These are phyloP conservation scores for Drosophila birchii DNA, from an alignment of 2,888 invertebrate genomes.

Conservation along the genomic window DNA sequence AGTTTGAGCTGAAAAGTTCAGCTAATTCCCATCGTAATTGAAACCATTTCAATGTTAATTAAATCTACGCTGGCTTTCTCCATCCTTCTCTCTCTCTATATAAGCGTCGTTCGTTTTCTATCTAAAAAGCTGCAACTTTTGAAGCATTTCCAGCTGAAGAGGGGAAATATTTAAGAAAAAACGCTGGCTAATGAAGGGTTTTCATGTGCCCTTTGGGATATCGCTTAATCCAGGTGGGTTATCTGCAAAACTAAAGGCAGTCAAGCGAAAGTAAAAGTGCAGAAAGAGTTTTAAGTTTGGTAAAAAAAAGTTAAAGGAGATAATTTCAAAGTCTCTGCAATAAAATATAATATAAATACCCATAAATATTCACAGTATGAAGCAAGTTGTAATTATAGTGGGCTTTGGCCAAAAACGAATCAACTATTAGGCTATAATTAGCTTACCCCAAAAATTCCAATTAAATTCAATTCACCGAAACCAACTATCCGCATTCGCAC, in stretches of 20 bases:
- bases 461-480: constrained; percentile 13
- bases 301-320: background rate
- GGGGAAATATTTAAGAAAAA: constrained; percentile 28
- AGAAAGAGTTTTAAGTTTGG: background rate
- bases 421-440: constrained; percentile 26
- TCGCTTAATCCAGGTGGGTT: constrained; percentile 14
- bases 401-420: background rate
- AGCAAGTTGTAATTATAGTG: too few species aligned
- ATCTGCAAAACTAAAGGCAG: background rate
- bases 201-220: constrained; percentile 17
- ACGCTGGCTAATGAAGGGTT: constrained; percentile 38
- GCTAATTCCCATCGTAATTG: constrained; percentile 45
- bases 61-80: constrained; percentile 34
- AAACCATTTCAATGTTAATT: constrained; percentile 53
- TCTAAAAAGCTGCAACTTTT: constrained; percentile 19
- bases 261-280: background rate
- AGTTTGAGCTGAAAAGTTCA: constrained; percentile 28
- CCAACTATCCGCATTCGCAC: constrained; percentile 7
- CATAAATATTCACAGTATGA: background rate
- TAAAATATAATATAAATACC: too few species aligned
- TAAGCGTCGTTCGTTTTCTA: background rate
- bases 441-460: constrained; percentile 18
- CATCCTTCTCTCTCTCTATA: constrained; percentile 5
- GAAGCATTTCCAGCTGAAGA: constrained; percentile 24
- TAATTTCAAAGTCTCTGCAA: background rate